A percentile compares a stretch with the other conserved stretches of the same genome.
Evolutionary conservation across 1,140 invertebrate species (phyloP).

Genomic region (Ladona fulva): DNA sequence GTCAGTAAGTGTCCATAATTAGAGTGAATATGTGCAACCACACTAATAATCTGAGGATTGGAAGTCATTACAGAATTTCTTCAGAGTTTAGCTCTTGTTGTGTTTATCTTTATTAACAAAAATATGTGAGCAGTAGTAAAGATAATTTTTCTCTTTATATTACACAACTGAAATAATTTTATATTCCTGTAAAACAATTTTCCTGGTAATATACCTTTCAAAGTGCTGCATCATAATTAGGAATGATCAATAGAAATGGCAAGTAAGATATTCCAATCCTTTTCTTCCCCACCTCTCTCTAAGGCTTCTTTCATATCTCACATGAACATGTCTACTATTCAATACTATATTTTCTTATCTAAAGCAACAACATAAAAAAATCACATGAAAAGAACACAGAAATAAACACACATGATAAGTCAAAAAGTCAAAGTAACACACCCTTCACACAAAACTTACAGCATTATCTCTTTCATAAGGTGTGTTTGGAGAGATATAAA

Average conservation of each 20-base stretch:
- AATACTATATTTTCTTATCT: background rate
- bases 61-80: background rate
- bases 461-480: background rate
- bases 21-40: background rate
- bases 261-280: background rate
- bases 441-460: background rate
- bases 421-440: constrained; percentile 4
- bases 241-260: no score
- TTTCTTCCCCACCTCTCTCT: background rate
- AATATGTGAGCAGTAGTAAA: no score
- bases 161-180: no score
- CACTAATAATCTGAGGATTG: background rate
- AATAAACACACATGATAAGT: background rate
- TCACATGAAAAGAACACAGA: constrained; percentile 1
- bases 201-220: no score
- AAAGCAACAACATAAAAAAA: constrained; percentile 7
- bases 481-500: background rate
- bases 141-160: no score
- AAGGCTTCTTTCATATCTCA: background rate
- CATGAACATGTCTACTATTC: background rate
- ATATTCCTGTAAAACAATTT: no score
- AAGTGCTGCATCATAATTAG: no score
- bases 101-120: no score
- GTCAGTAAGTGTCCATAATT: background rate
- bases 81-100: background rate